These are phyloP conservation scores for Synanthedon myopaeformis DNA, from an alignment of 2,888 invertebrate species.

Conservation along the genomic window DNA sequence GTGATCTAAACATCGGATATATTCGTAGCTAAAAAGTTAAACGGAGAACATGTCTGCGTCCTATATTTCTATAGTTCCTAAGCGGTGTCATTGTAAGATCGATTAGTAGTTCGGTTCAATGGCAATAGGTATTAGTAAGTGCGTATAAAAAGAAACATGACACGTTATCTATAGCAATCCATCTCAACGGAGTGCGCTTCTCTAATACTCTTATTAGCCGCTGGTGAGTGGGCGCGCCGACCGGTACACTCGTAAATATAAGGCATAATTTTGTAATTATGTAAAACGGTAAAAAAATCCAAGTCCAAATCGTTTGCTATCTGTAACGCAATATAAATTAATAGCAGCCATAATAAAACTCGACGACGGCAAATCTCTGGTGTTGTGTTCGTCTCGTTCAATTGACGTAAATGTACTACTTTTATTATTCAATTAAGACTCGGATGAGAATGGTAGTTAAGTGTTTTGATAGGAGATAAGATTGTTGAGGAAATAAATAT, in stretches of 20 bases:
- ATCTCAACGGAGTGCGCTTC: conserved; percentile 45
- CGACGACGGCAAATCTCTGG: conserved; percentile 48
- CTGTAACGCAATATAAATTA: conserved; percentile 63
- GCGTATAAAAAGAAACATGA: conserved; percentile 47
- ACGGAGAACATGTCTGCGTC: too few relatives aligned
- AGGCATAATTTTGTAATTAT: conserved; percentile 65
- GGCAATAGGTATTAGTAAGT: conserved; percentile 36
- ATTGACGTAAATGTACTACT: conserved; percentile 48
- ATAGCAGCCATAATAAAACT: conserved; percentile 54
- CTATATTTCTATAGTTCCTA: too few relatives aligned
- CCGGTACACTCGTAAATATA: conserved; percentile 44
- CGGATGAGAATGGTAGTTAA: conserved; percentile 15
- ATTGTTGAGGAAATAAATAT: conserved; percentile 8
- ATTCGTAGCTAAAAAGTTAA: too few relatives aligned
- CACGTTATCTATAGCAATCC: conserved; percentile 53
- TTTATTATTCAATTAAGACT: conserved; percentile 43
- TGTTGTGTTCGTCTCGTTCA: conserved; percentile 42
- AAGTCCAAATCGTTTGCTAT: conserved; percentile 55
- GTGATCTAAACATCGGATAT: too few relatives aligned
- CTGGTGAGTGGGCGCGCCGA: conserved; percentile 45
- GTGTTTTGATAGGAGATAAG: conserved; percentile 7
- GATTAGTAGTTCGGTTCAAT: conserved; percentile 41
- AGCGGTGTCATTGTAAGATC: conserved; percentile 18
- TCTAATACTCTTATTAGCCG: conserved; percentile 41
- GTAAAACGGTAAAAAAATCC: conserved; percentile 61